Evolutionary conservation across 2,113 vertebrate genomes (phyloP).

Genomic region (Centrocercus urophasianus): DNA sequence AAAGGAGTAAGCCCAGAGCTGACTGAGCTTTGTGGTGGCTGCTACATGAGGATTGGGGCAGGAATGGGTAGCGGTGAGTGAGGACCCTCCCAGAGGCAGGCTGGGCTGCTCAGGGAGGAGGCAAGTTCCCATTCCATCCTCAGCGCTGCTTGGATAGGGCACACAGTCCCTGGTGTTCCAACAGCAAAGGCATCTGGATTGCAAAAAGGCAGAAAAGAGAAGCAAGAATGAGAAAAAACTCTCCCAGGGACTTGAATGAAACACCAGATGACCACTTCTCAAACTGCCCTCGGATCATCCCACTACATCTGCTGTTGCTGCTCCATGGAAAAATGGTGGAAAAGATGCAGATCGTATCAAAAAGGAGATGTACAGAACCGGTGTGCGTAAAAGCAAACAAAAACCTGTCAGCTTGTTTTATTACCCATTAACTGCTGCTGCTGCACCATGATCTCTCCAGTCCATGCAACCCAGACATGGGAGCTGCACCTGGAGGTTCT

Average conservation of each 20-base stretch:
- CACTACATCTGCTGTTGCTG: neutral
- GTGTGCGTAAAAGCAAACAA: neutral
- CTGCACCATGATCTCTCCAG: neutral
- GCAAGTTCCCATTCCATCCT: neutral
- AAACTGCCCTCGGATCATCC: neutral
- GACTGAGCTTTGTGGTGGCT: neutral
- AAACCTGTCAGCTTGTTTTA: neutral
- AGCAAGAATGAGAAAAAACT: neutral
- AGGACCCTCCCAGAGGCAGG: neutral
- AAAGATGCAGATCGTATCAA: neutral
- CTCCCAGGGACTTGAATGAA: neutral
- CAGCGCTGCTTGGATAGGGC: neutral
- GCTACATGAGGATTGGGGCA: fast-evolving
- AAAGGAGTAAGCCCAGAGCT: neutral
- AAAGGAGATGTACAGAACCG: neutral
- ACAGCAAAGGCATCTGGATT: neutral
- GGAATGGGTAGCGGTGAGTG: neutral
- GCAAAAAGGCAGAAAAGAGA: neutral
- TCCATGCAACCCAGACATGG: neutral
- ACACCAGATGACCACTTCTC: neutral
- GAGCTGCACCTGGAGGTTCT: neutral
- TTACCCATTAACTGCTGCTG: neutral
- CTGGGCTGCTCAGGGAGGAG: neutral
- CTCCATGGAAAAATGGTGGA: neutral
- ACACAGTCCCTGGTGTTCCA: neutral